Base-by-base conservation (phyloP, 2,888 invertebrate genomes). In the Campaea margaritaria region DNA sequence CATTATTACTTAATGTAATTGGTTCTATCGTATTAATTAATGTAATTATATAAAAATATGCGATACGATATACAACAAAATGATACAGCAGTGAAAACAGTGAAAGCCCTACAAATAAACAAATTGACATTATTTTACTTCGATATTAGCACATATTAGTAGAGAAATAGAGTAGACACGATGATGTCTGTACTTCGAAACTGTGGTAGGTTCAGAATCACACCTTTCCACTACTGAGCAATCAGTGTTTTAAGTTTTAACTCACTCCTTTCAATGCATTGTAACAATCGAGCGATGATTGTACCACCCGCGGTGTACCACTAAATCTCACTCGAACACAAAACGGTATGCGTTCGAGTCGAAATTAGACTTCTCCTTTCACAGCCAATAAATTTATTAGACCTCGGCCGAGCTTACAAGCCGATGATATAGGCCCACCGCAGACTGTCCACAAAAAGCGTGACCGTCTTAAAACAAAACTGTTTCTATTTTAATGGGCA, bases 341-440 rank as follows among this genome's bases (percentile, higher is more conserved):
- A 76, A 79, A 81, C 77, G 78, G 81, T 82, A 82, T 75, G 74
- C 74, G 71, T 75, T 79, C 65, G 68, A 67, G 69, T 71, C 78
- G 63, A 78, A 81, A 87, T 87, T 84, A 84, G 85, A 83, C 80
- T 75, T 80, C 81, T 87, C 82, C 76, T 81, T 86, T 83, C 82
- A 81, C 82, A 83, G 76, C 73, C 75, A 78, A 84, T 87, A 82
- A 85, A 83, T 83, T 79, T 78, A 76, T 79, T 81, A 78, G 79
- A 81, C 79, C 79, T 82, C 79, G 67, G 77, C 82, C 67, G 80
- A 54, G 80, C 50, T 54, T 55, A 72, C 72, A 65, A 73, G 66
- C 48, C 68, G 72, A 73, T 67, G 70, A 73, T 70, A 74, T 73
- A 72, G 70, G 45, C 41, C 52, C 47, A 60, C 65, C 66, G 58